Evolutionary conservation across 2,888 invertebrate species (phyloP).

Genomic region (Metacarcinus magister): DNA sequence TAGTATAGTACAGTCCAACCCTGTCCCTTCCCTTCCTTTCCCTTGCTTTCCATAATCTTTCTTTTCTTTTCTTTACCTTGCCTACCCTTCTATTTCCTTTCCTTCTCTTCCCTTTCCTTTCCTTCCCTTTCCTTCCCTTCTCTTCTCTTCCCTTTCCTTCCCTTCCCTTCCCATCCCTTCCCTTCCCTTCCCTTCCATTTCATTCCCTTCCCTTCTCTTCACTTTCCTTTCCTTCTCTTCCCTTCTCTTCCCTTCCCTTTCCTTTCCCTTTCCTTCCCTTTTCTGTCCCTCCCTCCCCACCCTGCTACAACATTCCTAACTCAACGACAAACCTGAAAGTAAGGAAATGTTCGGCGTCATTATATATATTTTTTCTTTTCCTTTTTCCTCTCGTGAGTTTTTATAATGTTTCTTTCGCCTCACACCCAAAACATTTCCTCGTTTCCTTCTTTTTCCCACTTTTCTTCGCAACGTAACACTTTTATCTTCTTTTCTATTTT

Average conservation of each 20-base stretch:
- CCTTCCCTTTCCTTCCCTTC: background rate
- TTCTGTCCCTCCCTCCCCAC: background rate
- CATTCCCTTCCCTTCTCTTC: background rate
- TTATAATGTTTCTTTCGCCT: background rate
- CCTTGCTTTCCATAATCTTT: no score
- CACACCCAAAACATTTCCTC: background rate
- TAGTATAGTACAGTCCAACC: no score
- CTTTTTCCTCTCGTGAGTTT: background rate
- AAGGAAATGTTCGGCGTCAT: slow-evolving; percentile 11
- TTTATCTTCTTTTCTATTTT: background rate
- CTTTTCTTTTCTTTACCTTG: no score
- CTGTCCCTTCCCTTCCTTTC: no score
- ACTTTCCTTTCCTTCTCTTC: background rate
- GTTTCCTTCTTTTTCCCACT: background rate
- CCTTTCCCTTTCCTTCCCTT: background rate
- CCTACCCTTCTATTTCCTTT: no score
- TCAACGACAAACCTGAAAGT: background rate
- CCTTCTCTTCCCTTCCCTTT: no score
- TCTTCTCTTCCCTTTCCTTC: background rate
- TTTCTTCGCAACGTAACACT: background rate
- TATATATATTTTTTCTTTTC: background rate
- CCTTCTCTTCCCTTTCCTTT: background rate
- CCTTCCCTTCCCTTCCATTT: background rate
- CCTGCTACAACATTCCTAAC: background rate
- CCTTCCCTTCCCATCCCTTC: background rate